Percentiles rank a stretch among this genome's conserved stretches.
Conservation (phyloP, 2,888 invertebrate species). For the Petrophora chlorosata region DNA sequence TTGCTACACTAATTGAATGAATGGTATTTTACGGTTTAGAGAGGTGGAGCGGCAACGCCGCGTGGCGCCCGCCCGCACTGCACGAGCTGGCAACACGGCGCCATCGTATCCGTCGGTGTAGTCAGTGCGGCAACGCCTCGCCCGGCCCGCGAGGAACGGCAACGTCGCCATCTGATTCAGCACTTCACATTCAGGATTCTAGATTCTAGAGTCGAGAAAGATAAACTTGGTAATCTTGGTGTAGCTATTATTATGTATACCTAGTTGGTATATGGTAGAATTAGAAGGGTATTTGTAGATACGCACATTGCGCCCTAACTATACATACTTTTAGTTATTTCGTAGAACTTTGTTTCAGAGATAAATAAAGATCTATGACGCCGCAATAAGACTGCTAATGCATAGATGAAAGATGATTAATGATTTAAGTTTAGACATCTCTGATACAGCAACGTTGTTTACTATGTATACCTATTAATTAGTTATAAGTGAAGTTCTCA, state of each 20-base stretch:
- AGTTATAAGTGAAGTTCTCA: no score
- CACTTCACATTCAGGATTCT: slow-evolving; percentile 63
- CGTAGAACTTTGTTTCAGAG: no score
- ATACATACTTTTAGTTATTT: no score
- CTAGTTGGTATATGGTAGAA: background rate
- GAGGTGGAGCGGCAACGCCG: slow-evolving; percentile 63
- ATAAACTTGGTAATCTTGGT: background rate
- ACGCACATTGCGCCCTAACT: no score
- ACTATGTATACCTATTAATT: no score
- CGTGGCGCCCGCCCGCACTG: slow-evolving; percentile 66
- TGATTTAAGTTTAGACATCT: no score
- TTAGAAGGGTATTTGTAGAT: no score
- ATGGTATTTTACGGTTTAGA: slow-evolving; percentile 71
- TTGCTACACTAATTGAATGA: slow-evolving; percentile 69
- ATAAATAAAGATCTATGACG: no score
- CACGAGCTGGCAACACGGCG: slow-evolving; percentile 75
- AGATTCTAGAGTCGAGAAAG: slow-evolving; percentile 17
- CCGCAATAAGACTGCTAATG: no score
- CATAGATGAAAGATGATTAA: no score
- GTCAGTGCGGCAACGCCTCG: slow-evolving; percentile 62
- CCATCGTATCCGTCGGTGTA: slow-evolving; percentile 51
- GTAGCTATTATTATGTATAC: background rate
- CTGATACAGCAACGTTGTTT: no score
- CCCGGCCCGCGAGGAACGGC: slow-evolving; percentile 51
- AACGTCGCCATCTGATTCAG: slow-evolving; percentile 78